Evolutionary conservation across 1,140 invertebrate genomes (phyloP), one percentile per base, ranked within the genome.

Genomic region (Drosophila nannoptera): DNA sequence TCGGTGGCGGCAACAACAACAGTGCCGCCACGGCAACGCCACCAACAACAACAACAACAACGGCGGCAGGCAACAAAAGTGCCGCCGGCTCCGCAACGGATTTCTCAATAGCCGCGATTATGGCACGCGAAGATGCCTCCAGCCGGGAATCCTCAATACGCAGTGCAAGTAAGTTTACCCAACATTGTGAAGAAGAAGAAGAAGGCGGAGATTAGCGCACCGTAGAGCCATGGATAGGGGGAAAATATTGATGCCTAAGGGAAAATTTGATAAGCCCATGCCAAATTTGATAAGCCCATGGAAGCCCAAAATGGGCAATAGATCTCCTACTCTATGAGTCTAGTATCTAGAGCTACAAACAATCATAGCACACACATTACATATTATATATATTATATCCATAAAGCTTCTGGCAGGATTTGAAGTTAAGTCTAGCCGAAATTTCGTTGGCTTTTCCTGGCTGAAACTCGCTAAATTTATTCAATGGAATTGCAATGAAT

Each of bases 61-160:
- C 87, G 22, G 81, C 83, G 7, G 66, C 83, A 14, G 68, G 58
- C 38, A 83, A 74, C 73, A 88, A 88, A 83, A 87, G 68, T 80
- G 80, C 87, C 87, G 87, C 83, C 87, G 87, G 87, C 78, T 88
- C 87, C 7, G 95, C 95, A 73, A 97, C 96, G 74, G 96, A 97
- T 90, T 97, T 97, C 91, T 97, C 96, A 67, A 97, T 97, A 84
- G 96, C 96, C 32, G 96, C 96, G 46, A 97, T 97, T 83, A 97
- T 97, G 95, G 95, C 95, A 55, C 91, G 94, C 60, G 88, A 89
- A 92, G 93, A 88, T 92, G 92, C 76, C 90, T 91, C 55, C 90
- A 93, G 83, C 91, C 92, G 89, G 81, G 91, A 90, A 89, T 88
- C 89, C 62, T 86, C 87, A n/a, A 80, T 89, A 32, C 81, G 89